These are phyloP conservation scores for Antedon mediterranea DNA, from an alignment of 53 echinoderm and acorn worm species.

Conservation along the genomic window DNA sequence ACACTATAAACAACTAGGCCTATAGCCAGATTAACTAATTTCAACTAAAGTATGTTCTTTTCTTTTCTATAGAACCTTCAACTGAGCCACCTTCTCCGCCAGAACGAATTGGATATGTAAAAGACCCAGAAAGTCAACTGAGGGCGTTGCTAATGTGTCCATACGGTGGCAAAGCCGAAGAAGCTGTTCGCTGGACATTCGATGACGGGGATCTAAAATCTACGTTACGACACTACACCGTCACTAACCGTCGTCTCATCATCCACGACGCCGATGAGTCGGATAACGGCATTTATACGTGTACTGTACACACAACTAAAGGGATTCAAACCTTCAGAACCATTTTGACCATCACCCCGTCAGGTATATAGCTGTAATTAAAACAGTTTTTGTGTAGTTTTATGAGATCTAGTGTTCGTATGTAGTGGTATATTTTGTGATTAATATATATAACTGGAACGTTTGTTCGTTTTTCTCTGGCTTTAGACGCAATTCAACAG, in stretches of 20 bases:
- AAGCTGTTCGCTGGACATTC: background rate
- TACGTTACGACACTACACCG: background rate
- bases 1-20: too few species aligned
- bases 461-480: too few species aligned
- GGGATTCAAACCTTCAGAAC: background rate
- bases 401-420: too few species aligned
- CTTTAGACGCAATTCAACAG: background rate
- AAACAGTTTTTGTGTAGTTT: too few species aligned
- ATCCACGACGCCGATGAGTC: conserved; percentile 39
- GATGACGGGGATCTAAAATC: background rate
- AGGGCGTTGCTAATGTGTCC: background rate
- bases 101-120: background rate
- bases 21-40: too few species aligned
- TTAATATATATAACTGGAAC: too few species aligned
- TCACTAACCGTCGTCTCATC: conserved; percentile 11
- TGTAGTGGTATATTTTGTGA: too few species aligned
- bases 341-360: background rate
- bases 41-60: too few species aligned
- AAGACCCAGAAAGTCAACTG: background rate
- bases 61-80: background rate
- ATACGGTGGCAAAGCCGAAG: background rate
- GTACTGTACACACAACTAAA: conserved; percentile 14
- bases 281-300: conserved; percentile 68
- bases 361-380: background rate
- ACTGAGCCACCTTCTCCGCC: background rate